Evolutionary conservation across 2,888 invertebrate genomes (phyloP).

Genomic region (Fragum sueziense): DNA sequence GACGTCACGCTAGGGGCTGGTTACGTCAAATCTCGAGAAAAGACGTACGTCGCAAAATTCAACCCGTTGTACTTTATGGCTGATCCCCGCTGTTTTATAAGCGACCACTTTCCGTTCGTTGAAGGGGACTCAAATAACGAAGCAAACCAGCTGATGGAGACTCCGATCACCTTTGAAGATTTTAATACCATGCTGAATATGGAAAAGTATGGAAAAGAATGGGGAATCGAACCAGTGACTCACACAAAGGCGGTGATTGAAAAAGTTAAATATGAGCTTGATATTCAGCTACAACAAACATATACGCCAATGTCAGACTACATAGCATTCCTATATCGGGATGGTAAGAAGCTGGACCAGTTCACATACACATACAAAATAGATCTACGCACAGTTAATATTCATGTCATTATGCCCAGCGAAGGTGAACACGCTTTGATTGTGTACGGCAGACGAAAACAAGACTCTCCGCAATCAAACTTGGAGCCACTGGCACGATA

Average conservation of each 20-base stretch:
- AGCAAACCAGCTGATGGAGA: constrained; percentile 42
- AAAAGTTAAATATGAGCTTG: constrained; percentile 39
- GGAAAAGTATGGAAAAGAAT: constrained; percentile 54
- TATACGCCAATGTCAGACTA: constrained; percentile 29
- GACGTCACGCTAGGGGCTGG: constrained; percentile 63
- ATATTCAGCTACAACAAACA: constrained; percentile 37
- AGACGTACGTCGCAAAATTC: constrained; percentile 42
- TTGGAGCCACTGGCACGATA: constrained; percentile 50
- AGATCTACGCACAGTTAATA: constrained; percentile 24
- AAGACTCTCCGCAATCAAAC: constrained; percentile 33
- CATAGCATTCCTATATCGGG: constrained; percentile 43
- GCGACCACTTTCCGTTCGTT: constrained; percentile 49
- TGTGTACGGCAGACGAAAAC: constrained; percentile 45
- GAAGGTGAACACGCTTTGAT: constrained; percentile 32
- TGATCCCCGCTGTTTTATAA: constrained; percentile 49
- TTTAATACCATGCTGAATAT: constrained; percentile 46
- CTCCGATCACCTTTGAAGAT: constrained; percentile 25
- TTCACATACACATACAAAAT: constrained; percentile 44
- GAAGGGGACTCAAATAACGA: constrained; percentile 22
- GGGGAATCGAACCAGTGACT: constrained; percentile 41
- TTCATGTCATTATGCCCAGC: constrained; percentile 37
- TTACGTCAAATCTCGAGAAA: constrained; percentile 47
- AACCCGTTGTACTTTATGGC: constrained; percentile 50
- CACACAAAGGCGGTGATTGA: constrained; percentile 39
- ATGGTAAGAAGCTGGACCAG: constrained; percentile 46